These are phyloP conservation scores for Crocuta crocuta DNA, from an alignment of 2,113 vertebrate species.

Conservation along the genomic window DNA sequence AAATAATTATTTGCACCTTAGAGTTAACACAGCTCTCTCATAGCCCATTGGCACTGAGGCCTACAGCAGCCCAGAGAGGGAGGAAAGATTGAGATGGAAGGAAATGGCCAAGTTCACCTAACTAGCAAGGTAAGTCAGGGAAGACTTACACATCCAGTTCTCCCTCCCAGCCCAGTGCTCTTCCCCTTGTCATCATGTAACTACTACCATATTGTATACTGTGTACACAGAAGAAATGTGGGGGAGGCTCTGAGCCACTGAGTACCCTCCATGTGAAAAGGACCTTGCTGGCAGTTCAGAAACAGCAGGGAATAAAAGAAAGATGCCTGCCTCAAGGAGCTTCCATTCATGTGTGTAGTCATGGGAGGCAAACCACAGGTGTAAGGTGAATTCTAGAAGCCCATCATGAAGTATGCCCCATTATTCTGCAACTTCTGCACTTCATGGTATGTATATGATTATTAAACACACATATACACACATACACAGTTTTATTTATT, in stretches of 20 bases:
- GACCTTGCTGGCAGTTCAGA: background rate
- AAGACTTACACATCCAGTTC: background rate
- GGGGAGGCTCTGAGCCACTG: too few species aligned
- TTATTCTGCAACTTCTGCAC: background rate
- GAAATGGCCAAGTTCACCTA: background rate
- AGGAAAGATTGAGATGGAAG: background rate
- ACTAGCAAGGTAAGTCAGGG: background rate
- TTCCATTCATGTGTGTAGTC: background rate
- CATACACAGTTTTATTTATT: background rate
- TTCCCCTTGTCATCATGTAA: background rate
- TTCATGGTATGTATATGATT: background rate
- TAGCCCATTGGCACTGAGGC: background rate
- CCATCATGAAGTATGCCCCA: background rate
- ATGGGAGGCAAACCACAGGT: background rate
- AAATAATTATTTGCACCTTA: background rate
- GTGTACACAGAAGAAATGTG: background rate
- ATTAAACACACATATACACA: background rate
- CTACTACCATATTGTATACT: background rate
- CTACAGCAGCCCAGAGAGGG: background rate
- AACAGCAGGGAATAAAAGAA: background rate
- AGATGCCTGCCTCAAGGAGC: background rate
- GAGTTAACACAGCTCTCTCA: background rate
- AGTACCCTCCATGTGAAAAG: background rate
- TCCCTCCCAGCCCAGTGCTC: background rate
- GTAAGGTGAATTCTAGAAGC: background rate